These are phyloP conservation scores for Lasioglossum malachurum DNA, from an alignment of 2,888 invertebrate species.

Conservation along the genomic window DNA sequence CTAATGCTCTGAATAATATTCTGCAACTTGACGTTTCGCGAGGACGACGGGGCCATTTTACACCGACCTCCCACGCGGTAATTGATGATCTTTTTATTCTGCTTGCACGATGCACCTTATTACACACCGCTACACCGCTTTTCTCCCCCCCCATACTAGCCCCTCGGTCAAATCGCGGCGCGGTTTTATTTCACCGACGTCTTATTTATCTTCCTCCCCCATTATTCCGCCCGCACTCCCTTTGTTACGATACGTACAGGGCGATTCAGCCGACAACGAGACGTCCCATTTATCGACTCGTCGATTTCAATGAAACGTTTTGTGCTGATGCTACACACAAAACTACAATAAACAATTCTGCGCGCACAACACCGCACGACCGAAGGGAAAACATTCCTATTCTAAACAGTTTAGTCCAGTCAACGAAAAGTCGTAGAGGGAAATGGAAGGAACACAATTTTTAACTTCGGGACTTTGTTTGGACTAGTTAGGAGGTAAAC, in stretches of 20 bases:
- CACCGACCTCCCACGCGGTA: slow-evolving; percentile 58
- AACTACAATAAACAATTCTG: too few species aligned
- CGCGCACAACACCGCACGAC: too few species aligned
- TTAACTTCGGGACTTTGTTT: too few species aligned
- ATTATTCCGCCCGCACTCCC: slow-evolving; percentile 53
- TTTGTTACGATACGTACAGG: slow-evolving; percentile 9
- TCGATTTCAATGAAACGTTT: too few species aligned
- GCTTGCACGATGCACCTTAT: slow-evolving; percentile 77
- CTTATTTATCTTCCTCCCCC: slow-evolving; percentile 68
- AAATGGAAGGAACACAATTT: too few species aligned
- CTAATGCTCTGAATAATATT: slow-evolving; percentile 83
- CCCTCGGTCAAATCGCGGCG: slow-evolving; percentile 66
- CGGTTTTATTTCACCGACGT: slow-evolving; percentile 65
- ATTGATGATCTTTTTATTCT: slow-evolving; percentile 82
- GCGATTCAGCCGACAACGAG: not conserved
- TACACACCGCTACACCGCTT: slow-evolving; percentile 49
- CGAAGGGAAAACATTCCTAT: too few species aligned
- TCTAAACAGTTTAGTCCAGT: too few species aligned
- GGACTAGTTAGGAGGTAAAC: too few species aligned
- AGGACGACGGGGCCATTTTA: not conserved
- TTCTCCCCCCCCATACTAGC: slow-evolving; percentile 8
- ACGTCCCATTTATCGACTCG: too few species aligned
- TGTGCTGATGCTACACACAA: too few species aligned
- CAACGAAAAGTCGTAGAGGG: too few species aligned
- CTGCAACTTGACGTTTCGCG: slow-evolving; percentile 73